A percentile compares a stretch with the other conserved stretches of the same genome.
Conservation (phyloP, 1,140 invertebrate genomes). For the Drosophila teissieri region DNA sequence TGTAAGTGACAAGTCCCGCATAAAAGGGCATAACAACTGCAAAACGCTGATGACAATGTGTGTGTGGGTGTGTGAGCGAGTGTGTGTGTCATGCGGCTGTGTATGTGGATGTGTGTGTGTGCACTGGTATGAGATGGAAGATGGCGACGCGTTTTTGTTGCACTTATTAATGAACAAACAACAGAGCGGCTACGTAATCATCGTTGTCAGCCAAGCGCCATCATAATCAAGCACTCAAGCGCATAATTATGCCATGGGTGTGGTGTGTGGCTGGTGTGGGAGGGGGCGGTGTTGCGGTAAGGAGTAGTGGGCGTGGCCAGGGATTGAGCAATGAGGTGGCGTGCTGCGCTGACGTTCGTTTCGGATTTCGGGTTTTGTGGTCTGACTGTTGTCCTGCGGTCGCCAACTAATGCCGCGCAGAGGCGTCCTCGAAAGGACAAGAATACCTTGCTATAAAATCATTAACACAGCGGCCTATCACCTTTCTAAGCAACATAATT, state of each 20-base stretch:
- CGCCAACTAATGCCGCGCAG: slow-evolving; percentile 22
- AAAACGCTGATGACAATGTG: slow-evolving; percentile 49
- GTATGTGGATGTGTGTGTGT: slow-evolving; percentile 2
- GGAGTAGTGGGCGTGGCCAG: not conserved
- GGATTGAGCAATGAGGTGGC: slow-evolving; percentile 41
- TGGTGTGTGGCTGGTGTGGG: not conserved
- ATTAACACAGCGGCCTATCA: not conserved
- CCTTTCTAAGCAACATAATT: no score
- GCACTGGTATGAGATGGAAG: slow-evolving; percentile 7
- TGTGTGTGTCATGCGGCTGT: slow-evolving; percentile 26
- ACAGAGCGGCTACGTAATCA: slow-evolving; percentile 72
- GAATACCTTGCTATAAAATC: not conserved
- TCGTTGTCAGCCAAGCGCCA: slow-evolving; percentile 73
- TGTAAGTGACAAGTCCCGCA: slow-evolving; percentile 79
- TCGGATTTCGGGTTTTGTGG: slow-evolving; percentile 41
- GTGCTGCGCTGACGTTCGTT: slow-evolving; percentile 31
- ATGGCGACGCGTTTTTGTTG: slow-evolving; percentile 69
- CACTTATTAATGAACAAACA: slow-evolving; percentile 82
- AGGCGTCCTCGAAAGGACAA: slow-evolving; percentile 19
- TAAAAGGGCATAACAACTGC: slow-evolving; percentile 65
- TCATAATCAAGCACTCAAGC: slow-evolving; percentile 71
- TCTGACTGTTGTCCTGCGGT: slow-evolving; percentile 45
- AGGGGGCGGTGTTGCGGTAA: not conserved
- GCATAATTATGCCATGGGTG: slow-evolving; percentile 69
- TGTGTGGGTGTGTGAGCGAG: slow-evolving; percentile 11